phyloP scores from a whole-genome alignment of 2,797 vertebrate genomes.

The Parauchenoglanis punctatus region DNA sequence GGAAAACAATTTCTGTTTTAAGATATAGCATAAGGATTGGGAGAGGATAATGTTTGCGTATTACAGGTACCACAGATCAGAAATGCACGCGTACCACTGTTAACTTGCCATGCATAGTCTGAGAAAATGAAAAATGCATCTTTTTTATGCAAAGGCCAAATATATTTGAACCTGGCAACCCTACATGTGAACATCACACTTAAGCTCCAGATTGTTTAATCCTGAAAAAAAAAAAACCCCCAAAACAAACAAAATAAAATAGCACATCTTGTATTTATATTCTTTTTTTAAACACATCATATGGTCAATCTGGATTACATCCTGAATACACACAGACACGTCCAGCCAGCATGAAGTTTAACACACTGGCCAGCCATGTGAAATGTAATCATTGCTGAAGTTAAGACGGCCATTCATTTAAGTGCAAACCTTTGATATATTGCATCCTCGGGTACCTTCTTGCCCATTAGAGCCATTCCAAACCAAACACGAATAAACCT shows the following conservation, averaged over 20 bases:
- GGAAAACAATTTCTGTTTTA: background rate
- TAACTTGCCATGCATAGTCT: no score
- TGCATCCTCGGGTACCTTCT: conserved; percentile 58
- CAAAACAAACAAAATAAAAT: background rate
- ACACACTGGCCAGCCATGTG: conserved; percentile 67
- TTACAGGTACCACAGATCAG: background rate
- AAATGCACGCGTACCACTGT: no score
- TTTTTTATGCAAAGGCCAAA: background rate
- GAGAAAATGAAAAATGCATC: background rate
- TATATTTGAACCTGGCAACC: background rate
- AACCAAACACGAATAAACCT: conserved; percentile 35
- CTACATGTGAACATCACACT: no score
- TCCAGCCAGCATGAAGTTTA: conserved; percentile 64
- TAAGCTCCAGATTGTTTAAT: background rate
- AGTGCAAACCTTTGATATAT: conserved; percentile 71
- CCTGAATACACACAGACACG: background rate
- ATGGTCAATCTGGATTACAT: background rate
- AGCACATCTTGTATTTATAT: background rate
- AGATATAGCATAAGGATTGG: background rate
- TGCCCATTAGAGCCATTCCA: conserved; percentile 50
- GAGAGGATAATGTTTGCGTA: background rate
- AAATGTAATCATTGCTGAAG: conserved; percentile 68
- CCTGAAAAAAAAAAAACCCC: background rate
- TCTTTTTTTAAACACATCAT: background rate
- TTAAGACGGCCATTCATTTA: conserved; percentile 72